Evolutionary conservation across 2,888 invertebrate species (phyloP).

Genomic region (Cataglyphis altisquamis): DNA sequence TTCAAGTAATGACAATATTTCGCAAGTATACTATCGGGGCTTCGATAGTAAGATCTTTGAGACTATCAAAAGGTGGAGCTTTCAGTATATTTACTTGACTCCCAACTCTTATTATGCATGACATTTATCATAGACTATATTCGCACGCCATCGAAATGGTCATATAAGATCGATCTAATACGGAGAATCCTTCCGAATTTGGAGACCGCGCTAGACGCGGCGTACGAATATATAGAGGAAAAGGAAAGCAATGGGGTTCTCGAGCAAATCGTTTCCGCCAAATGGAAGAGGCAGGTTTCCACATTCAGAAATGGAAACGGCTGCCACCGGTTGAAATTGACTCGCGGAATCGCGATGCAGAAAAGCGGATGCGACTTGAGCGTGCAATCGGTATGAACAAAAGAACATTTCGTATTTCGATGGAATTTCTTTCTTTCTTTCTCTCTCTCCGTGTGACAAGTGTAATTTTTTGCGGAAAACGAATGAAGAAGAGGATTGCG

Average conservation of each 20-base stretch:
- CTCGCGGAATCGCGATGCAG: constrained; percentile 65
- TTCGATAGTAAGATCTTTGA: constrained; percentile 39
- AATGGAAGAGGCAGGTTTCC: constrained; percentile 69
- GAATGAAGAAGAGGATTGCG: background rate
- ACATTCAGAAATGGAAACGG: constrained; percentile 60
- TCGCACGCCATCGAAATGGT: constrained; percentile 40
- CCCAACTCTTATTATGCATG: constrained; percentile 37
- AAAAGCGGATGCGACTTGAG: constrained; percentile 45
- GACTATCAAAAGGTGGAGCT: constrained; percentile 26
- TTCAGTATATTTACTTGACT: constrained; percentile 22
- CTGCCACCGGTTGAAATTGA: constrained; percentile 65
- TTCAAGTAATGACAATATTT: background rate
- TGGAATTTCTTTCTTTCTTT: constrained; percentile 26
- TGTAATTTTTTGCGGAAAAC: constrained; percentile 37
- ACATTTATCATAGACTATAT: constrained; percentile 6
- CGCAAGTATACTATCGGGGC: background rate
- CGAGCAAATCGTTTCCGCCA: constrained; percentile 58
- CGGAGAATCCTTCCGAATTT: constrained; percentile 60
- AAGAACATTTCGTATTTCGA: constrained; percentile 27
- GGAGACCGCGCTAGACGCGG: background rate
- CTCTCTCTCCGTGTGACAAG: constrained; percentile 9
- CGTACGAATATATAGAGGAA: background rate
- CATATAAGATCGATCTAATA: constrained; percentile 34
- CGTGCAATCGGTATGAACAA: constrained; percentile 35
- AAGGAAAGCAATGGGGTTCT: constrained; percentile 40